A percentile compares a stretch with the other conserved stretches of the same genome.
These are phyloP conservation scores for Macrosiphum euphorbiae DNA, from an alignment of 2,888 invertebrate genomes.

Conservation along the genomic window DNA sequence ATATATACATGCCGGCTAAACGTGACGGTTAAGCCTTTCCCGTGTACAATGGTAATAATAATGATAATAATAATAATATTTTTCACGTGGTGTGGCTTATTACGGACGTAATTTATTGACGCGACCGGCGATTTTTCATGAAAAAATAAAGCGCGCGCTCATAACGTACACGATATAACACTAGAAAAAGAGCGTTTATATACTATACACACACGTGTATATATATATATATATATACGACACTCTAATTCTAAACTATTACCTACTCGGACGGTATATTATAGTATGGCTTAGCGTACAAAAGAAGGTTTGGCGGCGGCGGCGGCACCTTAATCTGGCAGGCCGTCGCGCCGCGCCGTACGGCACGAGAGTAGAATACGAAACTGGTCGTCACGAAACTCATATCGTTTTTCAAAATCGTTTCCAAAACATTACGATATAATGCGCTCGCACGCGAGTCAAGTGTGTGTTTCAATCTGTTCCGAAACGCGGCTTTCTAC, in stretches of 20 bases:
- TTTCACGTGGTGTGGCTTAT: conserved; percentile 46
- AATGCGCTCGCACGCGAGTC: neutral
- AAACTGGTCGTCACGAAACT: conserved; percentile 51
- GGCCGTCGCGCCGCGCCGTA: neutral
- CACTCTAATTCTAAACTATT: conserved; percentile 54
- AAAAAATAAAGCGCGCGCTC: conserved; percentile 14
- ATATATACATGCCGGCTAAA: conserved; percentile 26
- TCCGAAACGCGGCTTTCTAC: conserved; percentile 28
- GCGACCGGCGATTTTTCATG: conserved; percentile 46
- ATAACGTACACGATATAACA: neutral
- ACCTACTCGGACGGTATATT: neutral
- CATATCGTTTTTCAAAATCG: conserved; percentile 53
- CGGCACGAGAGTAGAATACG: neutral
- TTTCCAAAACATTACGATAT: conserved; percentile 28
- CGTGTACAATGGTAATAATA: conserved; percentile 34
- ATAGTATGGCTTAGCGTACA: conserved; percentile 22
- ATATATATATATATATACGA: neutral
- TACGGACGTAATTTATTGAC: conserved; percentile 57
- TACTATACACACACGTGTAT: no score
- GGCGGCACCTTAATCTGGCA: conserved; percentile 41
- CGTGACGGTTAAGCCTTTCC: conserved; percentile 62
- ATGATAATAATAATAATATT: conserved; percentile 38
- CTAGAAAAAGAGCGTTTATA: neutral
- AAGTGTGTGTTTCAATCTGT: neutral
- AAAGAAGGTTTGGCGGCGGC: conserved; percentile 32